These are phyloP conservation scores for Yponomeuta plumbellus DNA, from an alignment of 2,888 invertebrate genomes.

Conservation along the genomic window DNA sequence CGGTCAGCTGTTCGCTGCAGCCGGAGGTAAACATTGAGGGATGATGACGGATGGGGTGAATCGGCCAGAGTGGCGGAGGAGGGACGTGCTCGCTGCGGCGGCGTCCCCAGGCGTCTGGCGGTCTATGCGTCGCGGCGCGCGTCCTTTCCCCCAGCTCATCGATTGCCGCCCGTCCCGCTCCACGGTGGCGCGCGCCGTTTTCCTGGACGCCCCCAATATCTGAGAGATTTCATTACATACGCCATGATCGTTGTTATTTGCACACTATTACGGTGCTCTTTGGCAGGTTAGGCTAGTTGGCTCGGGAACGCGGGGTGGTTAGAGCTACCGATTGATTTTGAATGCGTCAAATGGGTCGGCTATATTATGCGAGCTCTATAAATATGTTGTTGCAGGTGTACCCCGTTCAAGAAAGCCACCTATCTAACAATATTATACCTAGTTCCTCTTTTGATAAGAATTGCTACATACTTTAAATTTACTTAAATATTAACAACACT, in stretches of 20 bases:
- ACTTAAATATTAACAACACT: too few species aligned
- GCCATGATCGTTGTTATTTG: constrained; percentile 74
- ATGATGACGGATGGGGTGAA: constrained; percentile 50
- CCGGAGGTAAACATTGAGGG: constrained; percentile 65
- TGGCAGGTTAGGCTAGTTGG: constrained; percentile 39
- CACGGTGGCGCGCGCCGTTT: constrained; percentile 64
- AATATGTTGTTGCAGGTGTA: background rate
- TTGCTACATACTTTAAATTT: too few species aligned
- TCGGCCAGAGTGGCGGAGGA: constrained; percentile 39
- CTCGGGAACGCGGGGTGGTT: background rate
- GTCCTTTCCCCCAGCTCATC: constrained; percentile 70
- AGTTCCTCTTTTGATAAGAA: too few species aligned
- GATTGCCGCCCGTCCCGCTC: constrained; percentile 65
- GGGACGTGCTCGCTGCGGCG: constrained; percentile 63
- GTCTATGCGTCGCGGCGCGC: constrained; percentile 76
- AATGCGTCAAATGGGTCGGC: background rate
- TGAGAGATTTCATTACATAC: constrained; percentile 71
- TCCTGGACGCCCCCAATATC: constrained; percentile 47
- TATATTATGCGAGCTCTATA: background rate
- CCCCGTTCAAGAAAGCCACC: background rate
- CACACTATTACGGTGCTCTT: constrained; percentile 71
- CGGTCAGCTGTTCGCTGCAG: constrained; percentile 67
- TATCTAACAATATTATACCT: too few species aligned
- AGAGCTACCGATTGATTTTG: constrained; percentile 34
- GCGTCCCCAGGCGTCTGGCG: constrained; percentile 76